Evolutionary conservation across 2,888 invertebrate genomes (phyloP).

Genomic region (Chloroclysta siterata): DNA sequence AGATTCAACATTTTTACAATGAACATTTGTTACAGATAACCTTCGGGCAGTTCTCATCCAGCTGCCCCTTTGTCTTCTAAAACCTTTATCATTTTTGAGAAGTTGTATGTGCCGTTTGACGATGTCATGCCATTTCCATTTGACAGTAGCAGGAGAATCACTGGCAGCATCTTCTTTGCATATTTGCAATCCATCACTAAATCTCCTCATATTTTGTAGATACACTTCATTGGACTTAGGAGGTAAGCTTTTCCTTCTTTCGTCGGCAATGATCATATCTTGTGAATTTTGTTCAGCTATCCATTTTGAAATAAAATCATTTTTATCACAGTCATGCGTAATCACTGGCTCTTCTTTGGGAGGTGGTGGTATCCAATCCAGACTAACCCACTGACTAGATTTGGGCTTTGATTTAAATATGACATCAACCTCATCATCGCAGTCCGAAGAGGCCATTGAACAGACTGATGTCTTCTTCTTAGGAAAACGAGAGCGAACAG

Average conservation of each 20-base stretch:
- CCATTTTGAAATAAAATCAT: constrained; percentile 83
- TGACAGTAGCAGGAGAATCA: constrained; percentile 80
- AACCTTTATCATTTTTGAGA: constrained; percentile 78
- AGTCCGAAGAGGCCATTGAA: constrained; percentile 82
- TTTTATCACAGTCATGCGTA: constrained; percentile 82
- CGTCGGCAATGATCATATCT: constrained; percentile 75
- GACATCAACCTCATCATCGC: constrained; percentile 82
- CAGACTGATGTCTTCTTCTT: constrained; percentile 82
- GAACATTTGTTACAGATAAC: constrained; percentile 68
- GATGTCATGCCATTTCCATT: constrained; percentile 83
- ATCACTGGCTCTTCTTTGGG: constrained; percentile 82
- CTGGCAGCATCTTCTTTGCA: constrained; percentile 83
- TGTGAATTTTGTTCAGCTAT: constrained; percentile 82
- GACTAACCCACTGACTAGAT: constrained; percentile 85
- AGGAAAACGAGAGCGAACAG: constrained; percentile 74
- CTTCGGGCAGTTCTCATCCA: constrained; percentile 80
- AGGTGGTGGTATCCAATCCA: constrained; percentile 82
- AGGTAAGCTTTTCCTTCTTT: constrained; percentile 79
- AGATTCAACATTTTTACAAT: constrained; percentile 64
- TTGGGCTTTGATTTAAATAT: constrained; percentile 84
- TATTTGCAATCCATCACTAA: constrained; percentile 81
- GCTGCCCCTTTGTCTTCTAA: constrained; percentile 77
- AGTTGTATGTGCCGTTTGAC: constrained; percentile 80
- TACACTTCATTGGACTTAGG: constrained; percentile 81
- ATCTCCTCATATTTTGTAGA: constrained; percentile 79